These are phyloP conservation scores for Parnassius apollo DNA, from an alignment of 2,888 invertebrate species.

Conservation along the genomic window DNA sequence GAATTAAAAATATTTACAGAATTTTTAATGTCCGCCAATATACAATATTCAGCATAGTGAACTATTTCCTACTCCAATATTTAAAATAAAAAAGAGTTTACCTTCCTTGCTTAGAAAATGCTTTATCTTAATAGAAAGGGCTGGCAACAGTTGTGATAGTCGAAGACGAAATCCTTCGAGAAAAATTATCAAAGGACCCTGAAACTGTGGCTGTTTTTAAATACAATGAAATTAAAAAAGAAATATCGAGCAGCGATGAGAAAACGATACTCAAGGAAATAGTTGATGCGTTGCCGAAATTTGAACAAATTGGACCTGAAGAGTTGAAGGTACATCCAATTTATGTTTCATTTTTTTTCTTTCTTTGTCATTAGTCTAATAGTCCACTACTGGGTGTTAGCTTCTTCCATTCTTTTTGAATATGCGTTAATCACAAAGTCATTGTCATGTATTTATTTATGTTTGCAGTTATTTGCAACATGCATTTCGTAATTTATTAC, in stretches of 20 bases:
- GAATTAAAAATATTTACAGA: not conserved
- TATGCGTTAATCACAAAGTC: no score
- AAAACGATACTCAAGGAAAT: conserved; percentile 54
- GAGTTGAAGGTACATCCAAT: conserved; percentile 52
- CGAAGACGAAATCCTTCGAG: conserved; percentile 49
- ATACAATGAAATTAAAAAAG: conserved; percentile 45
- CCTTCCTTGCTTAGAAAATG: no score
- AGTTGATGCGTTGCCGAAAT: conserved; percentile 50
- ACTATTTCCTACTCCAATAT: not conserved
- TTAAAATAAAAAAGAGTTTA: no score
- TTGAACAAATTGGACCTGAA: conserved; percentile 52
- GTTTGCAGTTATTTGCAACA: no score
- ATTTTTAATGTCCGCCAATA: not conserved
- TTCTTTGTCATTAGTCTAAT: no score
- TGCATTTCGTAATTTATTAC: no score
- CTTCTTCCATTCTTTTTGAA: no score
- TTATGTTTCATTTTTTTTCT: not conserved
- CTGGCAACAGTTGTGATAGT: conserved; percentile 55
- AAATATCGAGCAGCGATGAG: conserved; percentile 56
- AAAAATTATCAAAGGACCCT: conserved; percentile 47
- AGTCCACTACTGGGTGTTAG: no score
- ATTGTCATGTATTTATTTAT: no score
- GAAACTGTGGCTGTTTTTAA: conserved; percentile 56
- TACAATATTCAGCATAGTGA: not conserved
- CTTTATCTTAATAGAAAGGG: conserved; percentile 44